These are phyloP conservation scores for Drosophila leontia DNA, from an alignment of 1,140 invertebrate genomes.

Conservation along the genomic window DNA sequence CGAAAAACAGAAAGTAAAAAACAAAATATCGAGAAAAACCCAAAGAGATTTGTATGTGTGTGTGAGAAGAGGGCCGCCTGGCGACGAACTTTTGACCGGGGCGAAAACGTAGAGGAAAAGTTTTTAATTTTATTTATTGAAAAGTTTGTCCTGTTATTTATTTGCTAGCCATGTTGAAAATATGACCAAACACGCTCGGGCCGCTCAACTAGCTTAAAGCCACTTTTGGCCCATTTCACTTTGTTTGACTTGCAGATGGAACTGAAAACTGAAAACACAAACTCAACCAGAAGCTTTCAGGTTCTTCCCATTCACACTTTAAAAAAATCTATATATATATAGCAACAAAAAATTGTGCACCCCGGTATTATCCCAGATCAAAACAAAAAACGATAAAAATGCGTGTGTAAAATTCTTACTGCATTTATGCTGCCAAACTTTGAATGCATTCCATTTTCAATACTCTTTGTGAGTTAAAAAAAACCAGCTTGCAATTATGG, in stretches of 20 bases:
- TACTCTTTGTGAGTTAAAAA: background rate
- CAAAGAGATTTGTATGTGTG: conserved; percentile 35
- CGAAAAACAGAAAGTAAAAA: conserved; percentile 23
- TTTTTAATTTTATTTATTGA: conserved; percentile 84
- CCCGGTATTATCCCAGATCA: background rate
- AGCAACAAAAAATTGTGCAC: background rate
- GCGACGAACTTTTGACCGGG: conserved; percentile 75
- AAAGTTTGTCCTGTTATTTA: conserved; percentile 83
- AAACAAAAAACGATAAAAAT: background rate
- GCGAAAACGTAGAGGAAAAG: conserved; percentile 53
- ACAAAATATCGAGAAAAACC: conserved; percentile 20
- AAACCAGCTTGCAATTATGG: background rate
- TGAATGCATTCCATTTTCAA: background rate
- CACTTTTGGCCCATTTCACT: conserved; percentile 39
- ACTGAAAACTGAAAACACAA: conserved; percentile 42
- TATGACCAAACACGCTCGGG: conserved; percentile 64
- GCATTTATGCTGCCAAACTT: background rate
- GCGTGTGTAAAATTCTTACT: background rate
- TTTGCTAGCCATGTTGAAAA: conserved; percentile 78
- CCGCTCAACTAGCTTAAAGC: conserved; percentile 64
- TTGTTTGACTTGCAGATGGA: conserved; percentile 50
- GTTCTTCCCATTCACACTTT: conserved; percentile 6
- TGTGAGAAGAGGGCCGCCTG: conserved; percentile 46
- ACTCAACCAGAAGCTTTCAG: conserved; percentile 18
- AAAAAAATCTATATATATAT: background rate